Evolutionary conservation across 2,888 invertebrate genomes (phyloP).

Genomic region (Drosophila picticornis): DNA sequence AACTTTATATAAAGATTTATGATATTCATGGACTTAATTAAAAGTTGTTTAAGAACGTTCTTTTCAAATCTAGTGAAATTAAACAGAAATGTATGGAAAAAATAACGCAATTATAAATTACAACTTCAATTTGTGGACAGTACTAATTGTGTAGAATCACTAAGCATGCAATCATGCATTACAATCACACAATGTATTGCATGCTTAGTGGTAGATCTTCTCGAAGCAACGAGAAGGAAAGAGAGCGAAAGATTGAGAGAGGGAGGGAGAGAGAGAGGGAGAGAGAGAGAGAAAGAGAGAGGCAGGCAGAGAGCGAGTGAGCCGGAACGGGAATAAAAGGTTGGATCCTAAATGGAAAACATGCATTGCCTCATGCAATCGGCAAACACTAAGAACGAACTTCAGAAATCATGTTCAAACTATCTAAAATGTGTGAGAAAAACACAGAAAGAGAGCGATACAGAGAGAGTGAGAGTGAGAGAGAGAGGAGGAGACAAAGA

Average conservation of each 20-base stretch:
- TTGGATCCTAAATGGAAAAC: constrained; percentile 15
- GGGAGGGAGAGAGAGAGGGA: background rate
- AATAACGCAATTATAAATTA: background rate
- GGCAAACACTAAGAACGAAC: constrained; percentile 52
- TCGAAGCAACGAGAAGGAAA: background rate
- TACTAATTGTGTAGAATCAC: background rate
- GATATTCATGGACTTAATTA: background rate
- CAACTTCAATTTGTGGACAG: background rate
- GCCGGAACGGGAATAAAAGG: background rate
- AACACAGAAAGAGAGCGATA: constrained; percentile 13
- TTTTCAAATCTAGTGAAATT: background rate
- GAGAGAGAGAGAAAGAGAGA: background rate
- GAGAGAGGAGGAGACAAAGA: constrained; percentile 13
- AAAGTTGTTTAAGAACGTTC: background rate
- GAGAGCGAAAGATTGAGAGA: background rate
- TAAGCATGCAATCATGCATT: background rate
- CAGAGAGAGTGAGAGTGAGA: constrained; percentile 28
- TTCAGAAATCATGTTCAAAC: constrained; percentile 35
- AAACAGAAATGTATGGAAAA: background rate
- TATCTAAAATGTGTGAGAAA: constrained; percentile 21
- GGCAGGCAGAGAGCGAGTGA: background rate
- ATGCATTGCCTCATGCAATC: constrained; percentile 51
- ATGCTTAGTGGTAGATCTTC: background rate
- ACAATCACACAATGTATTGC: background rate
- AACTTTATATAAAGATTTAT: background rate